phyloP scores from a whole-genome alignment of 1,140 invertebrate genomes.

The Pantala flavescens region DNA sequence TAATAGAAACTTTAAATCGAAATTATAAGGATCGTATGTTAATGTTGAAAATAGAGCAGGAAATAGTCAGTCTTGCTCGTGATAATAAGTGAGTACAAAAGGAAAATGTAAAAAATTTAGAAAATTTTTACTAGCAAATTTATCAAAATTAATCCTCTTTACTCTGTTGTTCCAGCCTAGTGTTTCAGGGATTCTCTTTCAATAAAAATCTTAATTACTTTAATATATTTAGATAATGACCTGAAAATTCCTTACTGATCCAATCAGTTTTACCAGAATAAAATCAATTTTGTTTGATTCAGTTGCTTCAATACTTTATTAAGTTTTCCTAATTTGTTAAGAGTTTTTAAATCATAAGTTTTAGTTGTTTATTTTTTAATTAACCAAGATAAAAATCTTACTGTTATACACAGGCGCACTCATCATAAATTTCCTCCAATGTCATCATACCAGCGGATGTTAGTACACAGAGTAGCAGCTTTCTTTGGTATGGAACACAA shows the following conservation, averaged over 20 bases:
- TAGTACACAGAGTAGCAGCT: slow-evolving; percentile 85
- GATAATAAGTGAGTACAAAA: slow-evolving; percentile 62
- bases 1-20: slow-evolving; percentile 81
- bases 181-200: no score
- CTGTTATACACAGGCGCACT: slow-evolving; percentile 38
- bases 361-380: no score
- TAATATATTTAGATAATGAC: no score
- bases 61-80: slow-evolving; percentile 69
- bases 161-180: slow-evolving; percentile 3
- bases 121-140: no score
- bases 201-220: no score
- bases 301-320: no score
- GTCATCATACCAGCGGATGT: slow-evolving; percentile 90
- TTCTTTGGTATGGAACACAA: slow-evolving; percentile 92
- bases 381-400: no score
- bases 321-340: no score
- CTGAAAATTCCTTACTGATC: no score
- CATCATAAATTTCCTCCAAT: slow-evolving; percentile 78
- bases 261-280: no score
- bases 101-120: background rate
- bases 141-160: background rate
- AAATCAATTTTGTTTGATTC: no score
- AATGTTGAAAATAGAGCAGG: slow-evolving; percentile 76
- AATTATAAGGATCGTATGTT: slow-evolving; percentile 77
- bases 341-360: no score